Conservation (phyloP, 2,888 invertebrate genomes). For the Lordiphosa andalusiaca region DNA sequence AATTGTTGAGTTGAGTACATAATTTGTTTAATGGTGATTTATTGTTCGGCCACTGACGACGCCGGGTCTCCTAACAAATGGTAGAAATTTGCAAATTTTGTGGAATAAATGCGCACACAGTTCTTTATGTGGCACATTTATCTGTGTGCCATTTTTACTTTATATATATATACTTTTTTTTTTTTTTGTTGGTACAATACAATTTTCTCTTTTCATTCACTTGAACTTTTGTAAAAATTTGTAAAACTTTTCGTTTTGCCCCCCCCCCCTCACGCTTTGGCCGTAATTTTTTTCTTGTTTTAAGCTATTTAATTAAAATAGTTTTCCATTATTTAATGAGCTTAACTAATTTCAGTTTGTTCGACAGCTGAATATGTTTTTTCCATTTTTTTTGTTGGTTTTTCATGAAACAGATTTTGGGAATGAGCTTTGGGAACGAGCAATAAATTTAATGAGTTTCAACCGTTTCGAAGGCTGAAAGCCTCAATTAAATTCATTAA, state of each 20-base stretch:
- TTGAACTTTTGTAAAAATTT: constrained; percentile 11
- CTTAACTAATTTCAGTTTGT: constrained; percentile 47
- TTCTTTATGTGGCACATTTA: constrained; percentile 38
- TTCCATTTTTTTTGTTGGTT: constrained; percentile 8
- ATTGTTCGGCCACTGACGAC: constrained; percentile 50
- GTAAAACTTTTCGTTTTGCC: neutral
- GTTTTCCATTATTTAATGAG: constrained; percentile 44
- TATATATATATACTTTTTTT: too few species aligned
- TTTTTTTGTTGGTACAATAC: constrained; percentile 16
- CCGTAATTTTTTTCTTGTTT: constrained; percentile 11
- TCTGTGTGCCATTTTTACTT: constrained; percentile 6
- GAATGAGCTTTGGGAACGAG: constrained; percentile 6
- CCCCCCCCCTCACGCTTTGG: neutral
- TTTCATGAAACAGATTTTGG: neutral
- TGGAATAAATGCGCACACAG: constrained; percentile 42
- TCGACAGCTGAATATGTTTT: constrained; percentile 37
- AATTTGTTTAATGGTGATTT: constrained; percentile 73
- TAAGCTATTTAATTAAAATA: constrained; percentile 49
- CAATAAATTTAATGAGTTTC: constrained; percentile 35
- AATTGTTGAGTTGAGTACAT: constrained; percentile 66
- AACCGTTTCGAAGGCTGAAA: constrained; percentile 29
- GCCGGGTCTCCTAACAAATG: constrained; percentile 50
- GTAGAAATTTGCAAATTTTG: constrained; percentile 56
- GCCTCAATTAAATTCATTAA: constrained; percentile 40
- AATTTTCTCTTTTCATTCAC: constrained; percentile 26